Base-by-base conservation (phyloP, 2,797 vertebrate genomes). In the Okamejei kenojei region DNA sequence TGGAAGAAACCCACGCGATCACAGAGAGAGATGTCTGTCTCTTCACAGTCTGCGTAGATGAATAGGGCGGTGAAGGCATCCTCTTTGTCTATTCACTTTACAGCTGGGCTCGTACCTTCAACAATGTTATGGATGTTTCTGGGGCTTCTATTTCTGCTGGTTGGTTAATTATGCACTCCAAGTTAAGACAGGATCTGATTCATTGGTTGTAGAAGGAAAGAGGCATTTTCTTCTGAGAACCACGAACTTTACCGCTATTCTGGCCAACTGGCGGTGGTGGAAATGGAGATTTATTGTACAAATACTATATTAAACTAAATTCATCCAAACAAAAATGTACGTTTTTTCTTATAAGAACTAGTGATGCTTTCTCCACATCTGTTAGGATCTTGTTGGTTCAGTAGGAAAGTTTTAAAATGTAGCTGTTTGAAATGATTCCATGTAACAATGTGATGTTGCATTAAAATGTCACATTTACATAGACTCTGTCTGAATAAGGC, bases 381-480 rank as follows among this genome's bases (percentile, higher is more conserved):
- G 17, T 35, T 88, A 65, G 84, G 68, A 68, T 88, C 63, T 17
- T 68, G 61, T 65, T 68, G 84, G 29, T n/a, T 61, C 58, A 63
- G 29, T 65, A 86, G 82, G 82, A 63, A 86, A 32, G n/a, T 15
- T 68, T 88, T 88, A 35, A 68, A 88, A 88, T 35, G 61, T 68
- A 35, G 21, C 84, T 68, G 54, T 21, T 21, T 68, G 61, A 88
- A 68, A 88, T 9, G n/a, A 35, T 88, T 68, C n/a, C n/a, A 88
- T 29, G 84, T 68, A 88, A 88, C 61, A 68, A 88, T 88, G 61
- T 68, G 63, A 88, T 88, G 84, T 88, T 88, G 21, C 63, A 88
- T 68, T 88, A 88, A 88, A 88, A 88, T 88, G 84, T 63, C 84
- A 88, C 84, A 88, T 88, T 88, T 88, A 88, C 84, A 88, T 68